Evolutionary conservation across 2,113 vertebrate species (phyloP).

Genomic region (Otocyon megalotis): DNA sequence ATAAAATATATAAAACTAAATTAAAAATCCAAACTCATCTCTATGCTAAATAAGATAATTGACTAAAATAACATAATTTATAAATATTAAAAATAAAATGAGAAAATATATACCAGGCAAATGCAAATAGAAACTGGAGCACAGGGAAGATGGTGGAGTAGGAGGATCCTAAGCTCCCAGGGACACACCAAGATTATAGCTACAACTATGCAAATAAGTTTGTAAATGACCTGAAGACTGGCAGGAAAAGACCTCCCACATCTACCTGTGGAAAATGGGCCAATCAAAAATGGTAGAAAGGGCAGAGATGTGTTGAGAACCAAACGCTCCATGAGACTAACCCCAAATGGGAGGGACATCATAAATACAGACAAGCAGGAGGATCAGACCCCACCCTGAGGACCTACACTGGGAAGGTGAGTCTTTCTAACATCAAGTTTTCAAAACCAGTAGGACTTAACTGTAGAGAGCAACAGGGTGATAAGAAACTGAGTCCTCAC

Average conservation of each 20-base stretch:
- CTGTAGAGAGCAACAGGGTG: not conserved
- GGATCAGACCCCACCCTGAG: not conserved
- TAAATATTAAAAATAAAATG: not conserved
- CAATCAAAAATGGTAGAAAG: not conserved
- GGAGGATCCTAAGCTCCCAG: not conserved
- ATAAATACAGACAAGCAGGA: not conserved
- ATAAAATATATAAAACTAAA: not conserved
- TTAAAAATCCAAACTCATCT: not conserved
- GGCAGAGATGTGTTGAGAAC: not conserved
- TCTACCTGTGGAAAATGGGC: not conserved
- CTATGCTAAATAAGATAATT: not conserved
- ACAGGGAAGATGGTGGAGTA: not conserved
- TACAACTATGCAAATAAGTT: not conserved
- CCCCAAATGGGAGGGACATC: not conserved
- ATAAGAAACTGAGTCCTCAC: not conserved
- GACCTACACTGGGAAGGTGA: not conserved
- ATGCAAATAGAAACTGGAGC: not conserved
- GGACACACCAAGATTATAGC: not conserved
- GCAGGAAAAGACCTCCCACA: not conserved
- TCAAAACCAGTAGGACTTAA: not conserved
- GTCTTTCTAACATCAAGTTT: not conserved
- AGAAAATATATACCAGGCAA: not conserved
- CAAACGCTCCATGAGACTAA: not conserved
- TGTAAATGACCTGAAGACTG: not conserved
- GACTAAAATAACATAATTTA: not conserved